These are phyloP conservation scores for Lemur catta DNA, from an alignment of 2,797 vertebrate genomes.

Conservation along the genomic window DNA sequence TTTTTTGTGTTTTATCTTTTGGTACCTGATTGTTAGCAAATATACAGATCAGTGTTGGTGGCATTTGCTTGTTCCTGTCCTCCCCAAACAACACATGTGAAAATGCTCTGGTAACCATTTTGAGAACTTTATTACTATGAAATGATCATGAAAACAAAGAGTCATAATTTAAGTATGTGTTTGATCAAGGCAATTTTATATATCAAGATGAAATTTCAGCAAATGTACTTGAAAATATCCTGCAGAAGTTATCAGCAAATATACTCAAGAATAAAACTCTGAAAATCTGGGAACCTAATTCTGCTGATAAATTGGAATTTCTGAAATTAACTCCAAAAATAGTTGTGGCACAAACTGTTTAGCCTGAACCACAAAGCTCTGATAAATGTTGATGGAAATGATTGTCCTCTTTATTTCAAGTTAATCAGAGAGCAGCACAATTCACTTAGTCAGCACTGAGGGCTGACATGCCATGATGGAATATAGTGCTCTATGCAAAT, in stretches of 20 bases:
- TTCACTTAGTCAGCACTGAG: slow-evolving; percentile 69
- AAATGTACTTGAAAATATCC: background rate
- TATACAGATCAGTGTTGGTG: background rate
- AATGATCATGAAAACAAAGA: background rate
- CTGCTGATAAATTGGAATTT: slow-evolving; percentile 46
- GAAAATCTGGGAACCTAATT: background rate
- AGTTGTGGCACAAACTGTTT: slow-evolving; percentile 52
- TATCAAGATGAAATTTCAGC: background rate
- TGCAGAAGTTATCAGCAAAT: background rate
- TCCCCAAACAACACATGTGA: background rate
- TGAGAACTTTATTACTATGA: background rate
- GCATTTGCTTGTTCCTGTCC: background rate
- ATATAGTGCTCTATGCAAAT: slow-evolving; percentile 67
- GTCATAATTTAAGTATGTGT: background rate
- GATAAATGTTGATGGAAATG: slow-evolving; percentile 70
- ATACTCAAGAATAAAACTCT: background rate
- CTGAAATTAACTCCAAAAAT: slow-evolving; percentile 14
- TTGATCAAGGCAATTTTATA: background rate
- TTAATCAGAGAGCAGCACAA: slow-evolving; percentile 70
- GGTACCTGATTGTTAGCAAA: background rate
- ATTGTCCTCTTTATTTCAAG: slow-evolving; percentile 71
- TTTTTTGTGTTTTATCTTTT: background rate
- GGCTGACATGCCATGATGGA: slow-evolving; percentile 63
- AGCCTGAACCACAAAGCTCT: slow-evolving; percentile 45
- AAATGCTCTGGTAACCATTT: background rate